Percentiles rank a stretch among this genome's conserved stretches.
Conservation (phyloP, 2,888 invertebrate species). For the Drosophila lutescens region DNA sequence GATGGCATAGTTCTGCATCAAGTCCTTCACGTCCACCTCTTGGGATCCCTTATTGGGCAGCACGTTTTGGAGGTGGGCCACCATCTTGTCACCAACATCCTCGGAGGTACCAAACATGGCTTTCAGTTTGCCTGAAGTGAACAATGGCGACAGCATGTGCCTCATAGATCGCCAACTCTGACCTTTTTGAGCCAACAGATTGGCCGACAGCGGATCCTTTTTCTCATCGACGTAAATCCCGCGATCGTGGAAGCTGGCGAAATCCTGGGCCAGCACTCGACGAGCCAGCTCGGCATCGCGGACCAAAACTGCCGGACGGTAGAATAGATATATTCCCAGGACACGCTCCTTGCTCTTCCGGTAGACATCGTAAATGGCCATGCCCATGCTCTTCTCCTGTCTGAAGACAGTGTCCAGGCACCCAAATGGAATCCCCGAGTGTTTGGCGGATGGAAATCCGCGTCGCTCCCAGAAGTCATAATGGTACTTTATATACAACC, state of each 20-base stretch:
- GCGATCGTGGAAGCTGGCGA: constrained; percentile 87
- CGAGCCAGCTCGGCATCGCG: constrained; percentile 87
- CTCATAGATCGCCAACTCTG: constrained; percentile 88
- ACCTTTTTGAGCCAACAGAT: constrained; percentile 81
- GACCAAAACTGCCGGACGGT: constrained; percentile 85
- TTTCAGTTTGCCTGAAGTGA: constrained; percentile 88
- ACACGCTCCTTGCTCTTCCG: constrained; percentile 81
- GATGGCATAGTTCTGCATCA: constrained; percentile 81
- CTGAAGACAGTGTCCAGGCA: constrained; percentile 70
- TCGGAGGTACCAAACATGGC: constrained; percentile 87
- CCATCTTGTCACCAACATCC: constrained; percentile 86
- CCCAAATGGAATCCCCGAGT: constrained; percentile 87
- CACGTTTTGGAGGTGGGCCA: constrained; percentile 82
- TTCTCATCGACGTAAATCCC: constrained; percentile 87
- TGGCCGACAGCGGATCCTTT: constrained; percentile 86
- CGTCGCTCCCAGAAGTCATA: constrained; percentile 86
- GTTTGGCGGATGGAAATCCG: constrained; percentile 85
- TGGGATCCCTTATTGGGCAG: constrained; percentile 75
- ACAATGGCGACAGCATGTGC: constrained; percentile 87
- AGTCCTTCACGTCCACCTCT: constrained; percentile 84
- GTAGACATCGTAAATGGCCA: constrained; percentile 87
- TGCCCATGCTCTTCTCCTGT: constrained; percentile 86
- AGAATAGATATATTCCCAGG: constrained; percentile 77
- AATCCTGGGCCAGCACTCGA: constrained; percentile 87
- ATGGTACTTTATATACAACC: constrained; percentile 61